A percentile compares a stretch with the other conserved stretches of the same genome.
These are phyloP conservation scores for Baccha elongata DNA, from an alignment of 2,888 invertebrate species.

Conservation along the genomic window DNA sequence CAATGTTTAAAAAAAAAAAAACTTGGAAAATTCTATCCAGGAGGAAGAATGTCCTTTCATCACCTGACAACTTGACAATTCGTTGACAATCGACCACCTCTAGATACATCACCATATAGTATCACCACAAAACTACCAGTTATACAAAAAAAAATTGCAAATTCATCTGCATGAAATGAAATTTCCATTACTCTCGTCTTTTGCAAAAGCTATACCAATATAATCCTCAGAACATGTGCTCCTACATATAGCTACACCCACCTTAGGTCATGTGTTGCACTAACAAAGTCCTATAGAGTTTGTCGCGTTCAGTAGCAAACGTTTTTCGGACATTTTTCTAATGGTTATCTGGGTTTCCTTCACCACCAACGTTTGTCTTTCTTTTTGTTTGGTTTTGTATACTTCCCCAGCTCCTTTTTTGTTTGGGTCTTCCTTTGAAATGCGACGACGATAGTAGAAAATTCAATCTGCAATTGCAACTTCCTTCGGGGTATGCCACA, in stretches of 20 bases:
- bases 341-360: conserved; percentile 51
- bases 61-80: conserved; percentile 56
- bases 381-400: conserved; percentile 2
- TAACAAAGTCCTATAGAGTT: not conserved
- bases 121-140: conserved; percentile 14
- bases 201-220: conserved; percentile 48
- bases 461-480: conserved; percentile 67
- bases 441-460: conserved; percentile 41
- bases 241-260: conserved; percentile 38
- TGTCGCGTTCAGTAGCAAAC: conserved; percentile 45
- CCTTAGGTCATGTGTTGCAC: conserved; percentile 62
- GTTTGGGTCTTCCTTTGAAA: conserved; percentile 36
- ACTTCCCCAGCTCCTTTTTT: not conserved
- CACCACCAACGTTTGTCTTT: not conserved
- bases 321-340: conserved; percentile 73
- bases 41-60: conserved; percentile 44
- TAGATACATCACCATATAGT: conserved; percentile 6
- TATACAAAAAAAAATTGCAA: conserved; percentile 15
- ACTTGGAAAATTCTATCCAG: conserved; percentile 32
- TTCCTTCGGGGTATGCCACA: conserved; percentile 65
- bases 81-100: conserved; percentile 34
- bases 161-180: conserved; percentile 64
- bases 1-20: conserved; percentile 2
- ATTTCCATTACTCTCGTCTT: conserved; percentile 64
- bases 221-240: conserved; percentile 64